Evolutionary conservation across 1,140 invertebrate species (phyloP).

Genomic region (Cydia amplana): DNA sequence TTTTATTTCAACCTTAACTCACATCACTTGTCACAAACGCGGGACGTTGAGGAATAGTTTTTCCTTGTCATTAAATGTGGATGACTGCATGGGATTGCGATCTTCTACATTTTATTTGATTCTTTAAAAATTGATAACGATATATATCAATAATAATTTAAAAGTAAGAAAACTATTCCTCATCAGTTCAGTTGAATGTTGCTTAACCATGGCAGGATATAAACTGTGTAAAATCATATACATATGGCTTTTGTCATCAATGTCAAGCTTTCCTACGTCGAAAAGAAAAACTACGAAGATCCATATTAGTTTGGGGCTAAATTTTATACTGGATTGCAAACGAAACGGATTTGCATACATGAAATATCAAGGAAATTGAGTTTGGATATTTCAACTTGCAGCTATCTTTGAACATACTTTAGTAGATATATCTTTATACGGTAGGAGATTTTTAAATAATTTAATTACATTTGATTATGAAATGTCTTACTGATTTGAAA

Average conservation of each 20-base stretch:
- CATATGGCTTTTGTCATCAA: conserved; percentile 58
- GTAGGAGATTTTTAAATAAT: neutral
- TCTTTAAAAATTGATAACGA: neutral
- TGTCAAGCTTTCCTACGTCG: conserved; percentile 46
- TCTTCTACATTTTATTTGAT: conserved; percentile 25
- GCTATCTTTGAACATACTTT: conserved; percentile 57
- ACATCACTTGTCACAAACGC: conserved; percentile 40
- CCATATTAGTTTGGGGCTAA: conserved; percentile 70
- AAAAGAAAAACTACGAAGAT: conserved; percentile 75
- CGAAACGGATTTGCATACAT: conserved; percentile 51
- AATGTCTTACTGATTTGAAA: neutral
- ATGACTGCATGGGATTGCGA: conserved; percentile 58
- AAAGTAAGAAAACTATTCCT: conserved; percentile 53
- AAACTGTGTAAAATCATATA: conserved; percentile 34
- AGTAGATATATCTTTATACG: neutral
- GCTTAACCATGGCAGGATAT: conserved; percentile 51
- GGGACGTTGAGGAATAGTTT: conserved; percentile 42
- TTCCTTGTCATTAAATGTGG: conserved; percentile 62
- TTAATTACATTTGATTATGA: neutral
- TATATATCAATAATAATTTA: neutral
- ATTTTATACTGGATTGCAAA: conserved; percentile 62
- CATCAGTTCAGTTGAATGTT: conserved; percentile 53
- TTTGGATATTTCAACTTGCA: conserved; percentile 48
- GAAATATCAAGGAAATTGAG: conserved; percentile 48
- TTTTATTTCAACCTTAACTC: conserved; percentile 46